Base-by-base conservation (phyloP, 2,888 invertebrate genomes). In the Chymomyza fuscimana region DNA sequence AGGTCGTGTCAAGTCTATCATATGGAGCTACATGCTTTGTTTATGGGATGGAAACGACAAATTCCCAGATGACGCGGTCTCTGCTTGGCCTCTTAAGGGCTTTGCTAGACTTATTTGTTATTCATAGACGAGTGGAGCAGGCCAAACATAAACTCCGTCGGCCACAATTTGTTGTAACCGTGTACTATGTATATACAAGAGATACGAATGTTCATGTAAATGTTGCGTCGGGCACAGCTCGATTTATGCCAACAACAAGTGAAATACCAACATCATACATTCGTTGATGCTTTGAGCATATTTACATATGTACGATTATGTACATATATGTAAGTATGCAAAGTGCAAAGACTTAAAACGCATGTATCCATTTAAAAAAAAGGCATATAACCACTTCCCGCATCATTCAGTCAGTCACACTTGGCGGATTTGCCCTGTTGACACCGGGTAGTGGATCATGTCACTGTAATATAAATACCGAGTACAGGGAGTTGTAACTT, bases 121-220 rank as follows among this genome's bases (percentile, higher is more conserved):
- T 80, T 80, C 80, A 80, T 81, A 78, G 79, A 77, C 77, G 70
- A 74, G 65, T 52, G 52, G 63, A 67, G 40, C 58, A 67, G 40
- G 22, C 19, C 58, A 58, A 19, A 25, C 25, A 15, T 58, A 54
- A 64, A 19, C 40, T 46, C 40, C 40, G 60, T 36, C 5, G 63
- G 58, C 64, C 46, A 51, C 56, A 72, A 76, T 75, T 67, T 67
- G 69, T 63, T 58, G 58, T 19, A 25, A 58, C 5, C 10, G 29
- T 54, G 19, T 54, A 3, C 10, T n/a, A 63, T 61, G 61, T 72
- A 67, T 60, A 58, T 60, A 59, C 54, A 59, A 62, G 19, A 70
- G 12, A 58, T 59, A 64, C 12, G 15, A 16, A 36, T 36, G 29
- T 32, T 32, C 15, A n/a, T 50, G 58, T 67, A 56, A 56, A 5